phyloP scores from a whole-genome alignment of 2,113 vertebrate genomes.

The Climacteris rufus region DNA sequence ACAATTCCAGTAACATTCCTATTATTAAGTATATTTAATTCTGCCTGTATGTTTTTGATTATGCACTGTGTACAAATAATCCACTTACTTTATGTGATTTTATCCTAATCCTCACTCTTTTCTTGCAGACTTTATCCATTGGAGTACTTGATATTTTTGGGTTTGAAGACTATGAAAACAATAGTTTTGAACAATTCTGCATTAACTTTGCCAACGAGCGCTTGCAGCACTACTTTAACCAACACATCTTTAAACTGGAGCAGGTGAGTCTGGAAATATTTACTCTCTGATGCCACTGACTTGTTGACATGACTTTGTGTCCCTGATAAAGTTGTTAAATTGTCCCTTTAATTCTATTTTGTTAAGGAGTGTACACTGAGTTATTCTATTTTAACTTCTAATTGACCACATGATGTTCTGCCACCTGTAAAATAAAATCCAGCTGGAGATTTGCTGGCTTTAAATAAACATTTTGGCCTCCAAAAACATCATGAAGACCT shows the following conservation, averaged over 20 bases:
- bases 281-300: neutral
- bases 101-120: neutral
- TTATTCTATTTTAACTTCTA: neutral
- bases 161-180: slow-evolving; percentile 98
- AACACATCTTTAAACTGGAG: slow-evolving; percentile 97
- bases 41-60: neutral
- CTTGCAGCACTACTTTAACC: slow-evolving; percentile 98
- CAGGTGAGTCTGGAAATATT: slow-evolving; percentile 76
- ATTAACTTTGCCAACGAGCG: slow-evolving; percentile 99
- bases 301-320: neutral
- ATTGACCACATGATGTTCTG: neutral
- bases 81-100: neutral
- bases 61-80: neutral
- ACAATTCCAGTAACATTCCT: neutral
- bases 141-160: slow-evolving; percentile 98
- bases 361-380: neutral
- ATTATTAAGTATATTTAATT: neutral
- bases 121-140: slow-evolving; percentile 90
- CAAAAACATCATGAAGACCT: neutral
- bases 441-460: neutral
- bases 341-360: neutral
- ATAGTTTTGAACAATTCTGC: slow-evolving; percentile 98
- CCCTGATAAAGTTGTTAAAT: neutral
- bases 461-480: neutral
- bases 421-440: neutral